A percentile compares a stretch with the other conserved stretches of the same genome.
Evolutionary conservation across 2,113 vertebrate species (phyloP).

Genomic region (Channa argus): DNA sequence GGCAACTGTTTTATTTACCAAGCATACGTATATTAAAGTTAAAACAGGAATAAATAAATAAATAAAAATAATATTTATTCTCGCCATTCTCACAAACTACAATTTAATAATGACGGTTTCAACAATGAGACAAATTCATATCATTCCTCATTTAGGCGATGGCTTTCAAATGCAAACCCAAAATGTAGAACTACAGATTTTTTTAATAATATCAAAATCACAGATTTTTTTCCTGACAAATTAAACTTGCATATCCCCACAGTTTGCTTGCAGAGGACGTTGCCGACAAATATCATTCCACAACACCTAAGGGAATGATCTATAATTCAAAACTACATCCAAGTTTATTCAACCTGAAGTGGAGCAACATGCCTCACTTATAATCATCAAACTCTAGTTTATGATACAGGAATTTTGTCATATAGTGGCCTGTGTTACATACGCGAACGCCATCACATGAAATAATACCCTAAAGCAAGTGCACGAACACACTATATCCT

Average conservation of each 20-base stretch:
- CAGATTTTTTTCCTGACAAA: constrained; percentile 17
- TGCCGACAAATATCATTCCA: constrained; percentile 52
- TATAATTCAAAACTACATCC: constrained; percentile 62
- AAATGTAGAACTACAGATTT: constrained; percentile 24
- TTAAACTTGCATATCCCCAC: constrained; percentile 37
- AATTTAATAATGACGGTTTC: too few relatives aligned
- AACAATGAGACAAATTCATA: too few relatives aligned
- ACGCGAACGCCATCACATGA: not conserved
- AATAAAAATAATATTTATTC: too few relatives aligned
- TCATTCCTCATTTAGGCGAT: too few relatives aligned
- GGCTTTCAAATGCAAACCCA: constrained; percentile 6
- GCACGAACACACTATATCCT: constrained; percentile 9
- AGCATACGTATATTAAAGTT: not conserved
- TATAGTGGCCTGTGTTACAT: not conserved
- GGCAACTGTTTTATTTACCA: not conserved
- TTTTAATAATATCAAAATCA: not conserved
- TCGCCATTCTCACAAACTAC: too few relatives aligned
- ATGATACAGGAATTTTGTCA: constrained; percentile 14
- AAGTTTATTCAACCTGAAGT: constrained; percentile 55
- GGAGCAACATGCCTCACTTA: constrained; percentile 35
- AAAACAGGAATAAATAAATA: too few relatives aligned
- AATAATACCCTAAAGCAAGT: constrained; percentile 22
- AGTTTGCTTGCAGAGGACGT: constrained; percentile 41
- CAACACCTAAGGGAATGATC: constrained; percentile 58
- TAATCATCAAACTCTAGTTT: constrained; percentile 32